Evolutionary conservation across 1,140 invertebrate species (phyloP).

Genomic region (Penaeus chinensis): DNA sequence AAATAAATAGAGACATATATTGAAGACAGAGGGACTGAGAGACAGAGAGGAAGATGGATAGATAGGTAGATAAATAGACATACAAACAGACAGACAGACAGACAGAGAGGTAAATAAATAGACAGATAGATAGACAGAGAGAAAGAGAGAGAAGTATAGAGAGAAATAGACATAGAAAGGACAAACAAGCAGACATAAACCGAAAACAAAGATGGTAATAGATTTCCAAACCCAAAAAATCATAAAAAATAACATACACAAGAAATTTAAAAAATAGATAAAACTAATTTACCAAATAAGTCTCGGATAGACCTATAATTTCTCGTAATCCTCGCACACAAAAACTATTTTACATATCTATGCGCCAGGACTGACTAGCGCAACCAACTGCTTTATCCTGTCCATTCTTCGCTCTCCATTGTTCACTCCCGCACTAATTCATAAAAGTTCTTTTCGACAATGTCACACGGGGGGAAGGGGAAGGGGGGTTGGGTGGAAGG

Average conservation of each 20-base stretch:
- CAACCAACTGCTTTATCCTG: constrained; percentile 47
- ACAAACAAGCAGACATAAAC: no score
- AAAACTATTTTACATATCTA: constrained; percentile 46
- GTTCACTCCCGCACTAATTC: constrained; percentile 51
- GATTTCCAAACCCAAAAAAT: no score
- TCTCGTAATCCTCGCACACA: constrained; percentile 16
- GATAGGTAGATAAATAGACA: background rate
- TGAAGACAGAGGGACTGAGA: background rate
- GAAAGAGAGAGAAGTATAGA: no score
- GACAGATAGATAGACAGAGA: background rate
- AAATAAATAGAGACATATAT: no score
- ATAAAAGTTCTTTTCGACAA: constrained; percentile 54
- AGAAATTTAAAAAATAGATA: background rate
- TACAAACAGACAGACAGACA: background rate
- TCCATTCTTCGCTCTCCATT: constrained; percentile 33
- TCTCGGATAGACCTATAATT: constrained; percentile 5
- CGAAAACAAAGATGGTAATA: no score
- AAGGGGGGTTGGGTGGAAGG: background rate
- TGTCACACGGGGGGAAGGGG: constrained; percentile 34
- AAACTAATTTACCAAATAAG: background rate
- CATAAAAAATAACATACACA: no score
- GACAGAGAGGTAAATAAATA: no score
- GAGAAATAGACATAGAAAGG: no score
- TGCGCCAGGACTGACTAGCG: constrained; percentile 32
- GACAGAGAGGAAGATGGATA: background rate